A percentile compares a stretch with the other conserved stretches of the same genome.
Conservation (phyloP, 2,888 invertebrate species). For the Sussaba pulchella region DNA sequence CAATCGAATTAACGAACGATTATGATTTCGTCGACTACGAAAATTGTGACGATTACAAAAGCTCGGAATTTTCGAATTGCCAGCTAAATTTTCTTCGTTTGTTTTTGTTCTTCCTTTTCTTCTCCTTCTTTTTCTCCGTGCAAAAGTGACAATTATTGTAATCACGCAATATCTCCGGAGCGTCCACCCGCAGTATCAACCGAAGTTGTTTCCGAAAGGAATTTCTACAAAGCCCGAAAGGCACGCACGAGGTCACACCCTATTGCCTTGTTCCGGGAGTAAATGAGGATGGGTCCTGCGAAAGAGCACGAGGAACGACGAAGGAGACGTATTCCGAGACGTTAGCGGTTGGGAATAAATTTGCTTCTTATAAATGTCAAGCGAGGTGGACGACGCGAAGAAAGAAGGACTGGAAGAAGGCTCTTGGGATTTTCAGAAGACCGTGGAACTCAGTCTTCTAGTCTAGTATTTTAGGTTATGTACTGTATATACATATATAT, state of each 20-base stretch:
- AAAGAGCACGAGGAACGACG: slow-evolving; percentile 4
- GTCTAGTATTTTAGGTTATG: slow-evolving; percentile 2
- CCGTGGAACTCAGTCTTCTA: slow-evolving; percentile 3
- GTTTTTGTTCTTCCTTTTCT: slow-evolving; percentile 23
- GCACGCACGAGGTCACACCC: not conserved
- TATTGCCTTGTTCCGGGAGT: not conserved
- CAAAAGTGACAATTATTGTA: slow-evolving; percentile 34
- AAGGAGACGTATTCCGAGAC: slow-evolving; percentile 37
- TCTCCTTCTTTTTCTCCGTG: not conserved
- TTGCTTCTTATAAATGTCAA: slow-evolving; percentile 69
- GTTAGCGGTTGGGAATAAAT: slow-evolving; percentile 64
- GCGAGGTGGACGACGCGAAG: slow-evolving; percentile 34
- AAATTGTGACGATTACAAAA: slow-evolving; percentile 17
- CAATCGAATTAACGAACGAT: too few species aligned
- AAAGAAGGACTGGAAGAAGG: slow-evolving; percentile 1
- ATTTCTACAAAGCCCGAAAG: slow-evolving; percentile 16
- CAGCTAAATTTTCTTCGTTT: slow-evolving; percentile 20
- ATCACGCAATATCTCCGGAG: slow-evolving; percentile 29
- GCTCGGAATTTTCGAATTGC: not conserved
- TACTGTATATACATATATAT: not conserved
- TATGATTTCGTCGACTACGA: not conserved
- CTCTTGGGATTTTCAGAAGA: not conserved
- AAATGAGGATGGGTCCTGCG: slow-evolving; percentile 2
- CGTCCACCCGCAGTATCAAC: slow-evolving; percentile 26
- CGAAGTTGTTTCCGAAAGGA: not conserved